Evolutionary conservation across 1,140 invertebrate genomes (phyloP).

Genomic region (Whitmania pigra): DNA sequence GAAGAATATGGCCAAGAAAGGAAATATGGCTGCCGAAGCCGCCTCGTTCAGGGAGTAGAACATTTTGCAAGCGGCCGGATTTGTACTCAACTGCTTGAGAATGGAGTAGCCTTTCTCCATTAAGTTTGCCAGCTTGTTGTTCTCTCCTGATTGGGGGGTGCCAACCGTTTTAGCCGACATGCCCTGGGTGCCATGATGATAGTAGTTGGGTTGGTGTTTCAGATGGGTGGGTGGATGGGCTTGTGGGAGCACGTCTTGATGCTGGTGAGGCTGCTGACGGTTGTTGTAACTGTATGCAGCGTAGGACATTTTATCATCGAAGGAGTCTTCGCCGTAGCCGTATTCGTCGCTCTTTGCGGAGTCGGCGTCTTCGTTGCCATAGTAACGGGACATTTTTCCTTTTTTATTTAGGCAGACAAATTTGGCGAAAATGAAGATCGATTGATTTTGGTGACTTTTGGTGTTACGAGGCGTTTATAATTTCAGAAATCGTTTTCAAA

Average conservation of each 20-base stretch:
- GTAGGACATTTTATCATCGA: conserved; percentile 8
- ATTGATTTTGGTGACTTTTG: no score
- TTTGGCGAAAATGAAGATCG: no score
- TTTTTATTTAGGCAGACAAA: no score
- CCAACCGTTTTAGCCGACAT: not conserved
- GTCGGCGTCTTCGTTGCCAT: not conserved
- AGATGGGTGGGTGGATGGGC: not conserved
- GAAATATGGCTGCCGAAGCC: not conserved
- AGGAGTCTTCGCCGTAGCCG: not conserved
- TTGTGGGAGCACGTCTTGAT: not conserved
- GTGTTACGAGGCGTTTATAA: no score
- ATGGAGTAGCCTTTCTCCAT: not conserved
- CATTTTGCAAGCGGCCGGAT: not conserved
- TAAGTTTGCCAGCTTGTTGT: not conserved
- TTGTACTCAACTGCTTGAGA: not conserved
- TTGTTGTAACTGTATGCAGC: conserved; percentile 3
- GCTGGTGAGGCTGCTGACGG: not conserved
- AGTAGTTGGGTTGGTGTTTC: not conserved
- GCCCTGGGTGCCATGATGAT: not conserved
- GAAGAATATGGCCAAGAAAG: conserved; percentile 9
- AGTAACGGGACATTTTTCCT: conserved; percentile 1
- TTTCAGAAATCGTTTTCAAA: no score
- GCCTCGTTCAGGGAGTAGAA: conserved; percentile 3
- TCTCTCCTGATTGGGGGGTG: not conserved
- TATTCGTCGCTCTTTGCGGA: conserved; percentile 8